Percentiles rank a stretch among this genome's conserved stretches.
phyloP scores from a whole-genome alignment of 2,113 vertebrate species.

The Grus americana region DNA sequence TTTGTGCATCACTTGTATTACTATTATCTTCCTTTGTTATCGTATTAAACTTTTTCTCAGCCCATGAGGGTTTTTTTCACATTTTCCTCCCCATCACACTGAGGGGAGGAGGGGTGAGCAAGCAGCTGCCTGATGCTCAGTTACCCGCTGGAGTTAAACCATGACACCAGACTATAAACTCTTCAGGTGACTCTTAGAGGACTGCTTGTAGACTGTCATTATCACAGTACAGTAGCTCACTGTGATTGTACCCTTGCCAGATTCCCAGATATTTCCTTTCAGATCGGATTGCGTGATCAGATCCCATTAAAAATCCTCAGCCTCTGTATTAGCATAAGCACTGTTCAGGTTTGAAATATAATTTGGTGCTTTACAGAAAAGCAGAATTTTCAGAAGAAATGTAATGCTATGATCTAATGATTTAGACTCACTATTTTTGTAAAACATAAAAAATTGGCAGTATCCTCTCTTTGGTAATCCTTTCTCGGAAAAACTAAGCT shows the following conservation, averaged over 20 bases:
- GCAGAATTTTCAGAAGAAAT: slow-evolving; percentile 16
- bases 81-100: no score
- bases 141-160: no score
- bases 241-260: neutral
- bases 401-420: slow-evolving; percentile 20
- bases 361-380: neutral
- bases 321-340: neutral
- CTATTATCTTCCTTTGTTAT: no score
- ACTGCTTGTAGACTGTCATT: neutral
- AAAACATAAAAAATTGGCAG: slow-evolving; percentile 11
- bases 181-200: neutral
- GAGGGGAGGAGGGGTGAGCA: no score
- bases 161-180: neutral
- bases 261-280: neutral
- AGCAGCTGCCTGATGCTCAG: no score
- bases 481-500: slow-evolving; percentile 63
- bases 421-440: slow-evolving; percentile 21
- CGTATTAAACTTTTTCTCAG: no score
- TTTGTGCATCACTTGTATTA: no score
- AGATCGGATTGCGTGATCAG: neutral
- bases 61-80: no score
- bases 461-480: slow-evolving; percentile 44
- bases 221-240: neutral
- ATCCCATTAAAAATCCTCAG: neutral
- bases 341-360: neutral